Evolutionary conservation across 2,113 vertebrate species (phyloP).

Genomic region (Gasterosteus aculeatus): DNA sequence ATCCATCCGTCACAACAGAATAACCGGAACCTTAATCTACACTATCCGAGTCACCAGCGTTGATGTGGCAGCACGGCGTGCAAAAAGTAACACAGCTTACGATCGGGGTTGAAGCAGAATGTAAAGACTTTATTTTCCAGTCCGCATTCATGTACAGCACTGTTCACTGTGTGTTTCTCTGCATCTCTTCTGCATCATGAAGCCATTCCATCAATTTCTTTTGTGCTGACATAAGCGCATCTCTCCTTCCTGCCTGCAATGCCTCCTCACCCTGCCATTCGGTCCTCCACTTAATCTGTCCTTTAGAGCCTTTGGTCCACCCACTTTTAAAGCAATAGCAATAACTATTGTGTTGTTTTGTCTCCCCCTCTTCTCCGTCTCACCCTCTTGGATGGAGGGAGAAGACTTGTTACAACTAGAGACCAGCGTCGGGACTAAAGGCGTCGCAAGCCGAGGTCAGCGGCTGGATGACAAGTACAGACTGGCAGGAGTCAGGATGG

Average conservation of each 20-base stretch:
- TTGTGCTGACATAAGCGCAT: conserved; percentile 61
- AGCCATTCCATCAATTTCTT: conserved; percentile 53
- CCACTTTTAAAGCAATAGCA: conserved; percentile 1
- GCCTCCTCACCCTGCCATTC: conserved; percentile 5
- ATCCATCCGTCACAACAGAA: conserved; percentile 19
- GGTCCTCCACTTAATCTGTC: conserved; percentile 27
- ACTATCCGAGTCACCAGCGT: neutral
- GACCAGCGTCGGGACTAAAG: neutral
- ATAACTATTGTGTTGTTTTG: neutral
- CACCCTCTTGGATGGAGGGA: neutral
- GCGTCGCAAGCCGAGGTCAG: neutral
- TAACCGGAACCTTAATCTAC: neutral
- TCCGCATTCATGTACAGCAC: neutral
- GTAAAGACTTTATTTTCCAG: conserved; percentile 15
- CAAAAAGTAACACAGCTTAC: neutral
- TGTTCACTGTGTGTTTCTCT: conserved; percentile 4
- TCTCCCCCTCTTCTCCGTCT: conserved; percentile 22
- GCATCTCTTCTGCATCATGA: conserved; percentile 30
- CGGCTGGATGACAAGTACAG: neutral
- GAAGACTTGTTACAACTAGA: neutral
- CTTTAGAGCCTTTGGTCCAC: conserved; percentile 2
- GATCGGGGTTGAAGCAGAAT: neutral
- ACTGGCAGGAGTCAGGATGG: neutral
- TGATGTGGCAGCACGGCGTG: neutral
- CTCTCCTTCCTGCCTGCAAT: conserved; percentile 33